Evolutionary conservation across 2,888 invertebrate genomes (phyloP).

Genomic region (Nemurella pictetii): DNA sequence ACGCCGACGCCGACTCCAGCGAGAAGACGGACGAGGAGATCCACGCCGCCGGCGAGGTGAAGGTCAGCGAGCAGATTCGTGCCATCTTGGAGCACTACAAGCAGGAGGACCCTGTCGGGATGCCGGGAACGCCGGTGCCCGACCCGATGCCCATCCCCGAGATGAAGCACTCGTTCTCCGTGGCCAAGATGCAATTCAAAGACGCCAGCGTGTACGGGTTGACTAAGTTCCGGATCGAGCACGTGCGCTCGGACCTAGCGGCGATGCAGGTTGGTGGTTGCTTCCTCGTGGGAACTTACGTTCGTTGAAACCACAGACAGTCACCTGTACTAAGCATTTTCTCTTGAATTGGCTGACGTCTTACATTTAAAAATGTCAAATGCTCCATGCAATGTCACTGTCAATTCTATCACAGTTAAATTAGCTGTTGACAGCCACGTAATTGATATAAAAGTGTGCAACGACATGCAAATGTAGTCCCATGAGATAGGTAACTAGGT

Average conservation of each 20-base stretch:
- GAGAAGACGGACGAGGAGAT: not conserved
- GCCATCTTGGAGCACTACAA: constrained; percentile 77
- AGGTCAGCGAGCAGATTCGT: constrained; percentile 71
- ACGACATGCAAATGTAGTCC: too few species aligned
- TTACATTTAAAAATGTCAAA: too few species aligned
- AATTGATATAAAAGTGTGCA: too few species aligned
- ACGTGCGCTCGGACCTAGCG: constrained; percentile 71
- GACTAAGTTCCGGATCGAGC: constrained; percentile 74
- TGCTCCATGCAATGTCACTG: too few species aligned
- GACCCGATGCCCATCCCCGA: constrained; percentile 81
- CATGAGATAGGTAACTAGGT: too few species aligned
- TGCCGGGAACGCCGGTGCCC: constrained; percentile 78
- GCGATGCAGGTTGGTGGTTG: constrained; percentile 66
- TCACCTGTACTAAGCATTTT: too few species aligned
- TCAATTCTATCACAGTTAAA: too few species aligned
- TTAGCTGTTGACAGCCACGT: too few species aligned
- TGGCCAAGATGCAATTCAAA: constrained; percentile 70
- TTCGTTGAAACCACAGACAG: too few species aligned
- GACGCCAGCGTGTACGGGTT: constrained; percentile 73
- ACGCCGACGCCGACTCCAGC: too few species aligned
- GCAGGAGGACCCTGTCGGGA: constrained; percentile 74
- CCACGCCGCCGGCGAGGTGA: constrained; percentile 54
- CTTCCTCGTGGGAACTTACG: too few species aligned
- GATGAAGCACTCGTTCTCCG: constrained; percentile 70
- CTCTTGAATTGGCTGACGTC: too few species aligned